Conservation (phyloP, 2,888 invertebrate genomes). For the Drosophila merina region DNA sequence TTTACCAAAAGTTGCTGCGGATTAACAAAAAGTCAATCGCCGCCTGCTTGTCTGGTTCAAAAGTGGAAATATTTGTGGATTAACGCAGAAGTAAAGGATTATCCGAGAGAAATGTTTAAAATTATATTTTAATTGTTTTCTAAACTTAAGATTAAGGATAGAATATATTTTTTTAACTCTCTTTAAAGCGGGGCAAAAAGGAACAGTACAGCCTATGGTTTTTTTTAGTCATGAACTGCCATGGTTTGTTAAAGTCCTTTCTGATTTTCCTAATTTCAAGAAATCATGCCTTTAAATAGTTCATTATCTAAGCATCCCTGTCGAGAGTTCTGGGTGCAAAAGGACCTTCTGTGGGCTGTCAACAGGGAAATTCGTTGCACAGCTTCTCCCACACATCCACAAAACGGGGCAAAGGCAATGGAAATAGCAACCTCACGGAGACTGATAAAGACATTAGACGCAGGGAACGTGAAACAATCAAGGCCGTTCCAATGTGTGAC, state of each 20-base stretch:
- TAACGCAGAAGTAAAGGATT: constrained; percentile 9
- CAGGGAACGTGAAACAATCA: constrained; percentile 60
- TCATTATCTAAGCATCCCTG: constrained; percentile 47
- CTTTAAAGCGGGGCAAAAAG: too few relatives aligned
- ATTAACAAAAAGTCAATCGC: constrained; percentile 70
- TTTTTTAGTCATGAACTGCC: not conserved
- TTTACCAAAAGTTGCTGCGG: constrained; percentile 69
- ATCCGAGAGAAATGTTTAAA: not conserved
- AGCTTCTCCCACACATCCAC: constrained; percentile 11
- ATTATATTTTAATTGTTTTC: not conserved
- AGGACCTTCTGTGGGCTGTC: constrained; percentile 33
- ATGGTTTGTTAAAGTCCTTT: constrained; percentile 5
- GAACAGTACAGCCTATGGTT: not conserved
- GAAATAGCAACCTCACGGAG: constrained; percentile 13
- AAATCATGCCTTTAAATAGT: constrained; percentile 41
- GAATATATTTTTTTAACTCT: not conserved
- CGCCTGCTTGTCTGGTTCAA: constrained; percentile 26
- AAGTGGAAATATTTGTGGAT: constrained; percentile 46
- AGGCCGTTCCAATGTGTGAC: constrained; percentile 60
- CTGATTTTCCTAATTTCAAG: constrained; percentile 23
- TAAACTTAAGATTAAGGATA: not conserved
- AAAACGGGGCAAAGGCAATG: not conserved
- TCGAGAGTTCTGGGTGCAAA: constrained; percentile 22
- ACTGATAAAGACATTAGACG: constrained; percentile 64
- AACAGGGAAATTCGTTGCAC: constrained; percentile 54